Conservation (phyloP, 2,888 invertebrate genomes). For the Apotomis turbidana region DNA sequence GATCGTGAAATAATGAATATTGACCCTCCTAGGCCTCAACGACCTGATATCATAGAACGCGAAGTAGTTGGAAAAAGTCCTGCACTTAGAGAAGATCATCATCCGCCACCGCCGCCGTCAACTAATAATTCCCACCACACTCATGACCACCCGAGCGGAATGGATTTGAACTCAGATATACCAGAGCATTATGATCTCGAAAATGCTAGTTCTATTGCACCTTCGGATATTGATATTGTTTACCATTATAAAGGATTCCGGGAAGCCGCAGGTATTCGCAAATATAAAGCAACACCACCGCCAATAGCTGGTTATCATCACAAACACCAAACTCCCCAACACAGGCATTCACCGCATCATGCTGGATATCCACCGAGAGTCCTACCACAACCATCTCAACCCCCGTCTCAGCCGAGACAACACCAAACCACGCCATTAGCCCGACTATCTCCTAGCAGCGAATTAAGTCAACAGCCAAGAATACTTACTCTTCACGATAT, state of each 20-base stretch:
- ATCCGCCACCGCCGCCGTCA: conserved; percentile 90
- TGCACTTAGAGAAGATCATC: conserved; percentile 90
- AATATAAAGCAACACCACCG: conserved; percentile 94
- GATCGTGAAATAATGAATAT: conserved; percentile 90
- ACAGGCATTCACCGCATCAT: conserved; percentile 91
- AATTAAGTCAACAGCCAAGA: conserved; percentile 95
- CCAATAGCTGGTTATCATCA: conserved; percentile 90
- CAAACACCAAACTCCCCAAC: conserved; percentile 89
- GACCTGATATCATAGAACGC: conserved; percentile 97
- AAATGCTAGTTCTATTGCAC: conserved; percentile 98
- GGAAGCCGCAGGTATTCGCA: conserved; percentile 91
- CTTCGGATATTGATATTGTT: conserved; percentile 98
- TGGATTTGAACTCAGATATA: conserved; percentile 90
- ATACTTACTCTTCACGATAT: conserved; percentile 97
- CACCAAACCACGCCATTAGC: conserved; percentile 96
- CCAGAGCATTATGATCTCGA: conserved; percentile 98
- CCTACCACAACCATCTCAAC: conserved; percentile 87
- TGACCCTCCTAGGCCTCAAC: conserved; percentile 90
- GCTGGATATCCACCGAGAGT: conserved; percentile 90
- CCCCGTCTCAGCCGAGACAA: conserved; percentile 87
- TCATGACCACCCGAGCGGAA: conserved; percentile 88
- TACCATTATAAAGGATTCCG: conserved; percentile 98
- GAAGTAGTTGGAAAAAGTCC: conserved; percentile 94
- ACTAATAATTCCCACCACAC: conserved; percentile 88
- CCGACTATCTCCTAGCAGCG: conserved; percentile 95